Evolutionary conservation across 2,888 invertebrate genomes (phyloP), one percentile per base, ranked within the genome.

Genomic region (Cordilura impudica): DNA sequence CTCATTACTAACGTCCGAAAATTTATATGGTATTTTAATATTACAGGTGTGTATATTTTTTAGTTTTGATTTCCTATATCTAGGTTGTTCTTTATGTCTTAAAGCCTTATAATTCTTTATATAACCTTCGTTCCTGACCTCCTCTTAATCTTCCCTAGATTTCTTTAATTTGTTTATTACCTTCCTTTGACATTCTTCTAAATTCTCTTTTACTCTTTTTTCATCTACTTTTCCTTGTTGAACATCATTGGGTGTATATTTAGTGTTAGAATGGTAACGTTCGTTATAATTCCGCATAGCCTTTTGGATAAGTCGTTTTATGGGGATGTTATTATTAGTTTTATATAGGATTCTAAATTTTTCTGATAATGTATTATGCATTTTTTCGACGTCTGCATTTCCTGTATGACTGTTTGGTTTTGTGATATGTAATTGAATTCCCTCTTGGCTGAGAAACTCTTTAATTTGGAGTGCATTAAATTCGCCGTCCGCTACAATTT

Each of bases 351-450:
- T 66, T 70, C 66, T 73, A 7, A 65, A 70, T 31, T 63, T 61
- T 60, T 61, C 66, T 8, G 66, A 53, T 19, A 69, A 19, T 19
- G 72, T 67, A 39, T 67, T 81, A 21, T 74, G 77, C 2, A 82
- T 60, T 23, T 75, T 60, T 71, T 81, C 82, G 51, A 81, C 53
- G 29, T 82, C 81, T 45, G 80, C 71, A 72, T 81, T 78, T 21
- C 76, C 78, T 21, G 77, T 79, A 35, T 77, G 79, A 63, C 67
- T 80, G 43, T 79, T 81, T 14, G 77, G 70, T 77, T 82, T 82
- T 19, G 76, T 76, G 49, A 82, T 54, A 70, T 79, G 75, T 49
- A 82, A 60, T 72, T 81, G 39, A 31, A 75, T 74, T 10, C 51
- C 31, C 49, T 81, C 75, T 19, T 77, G 70, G 39, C 61, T 70